Base-by-base conservation (phyloP, 2,113 vertebrate genomes). In the Callorhinus ursinus region DNA sequence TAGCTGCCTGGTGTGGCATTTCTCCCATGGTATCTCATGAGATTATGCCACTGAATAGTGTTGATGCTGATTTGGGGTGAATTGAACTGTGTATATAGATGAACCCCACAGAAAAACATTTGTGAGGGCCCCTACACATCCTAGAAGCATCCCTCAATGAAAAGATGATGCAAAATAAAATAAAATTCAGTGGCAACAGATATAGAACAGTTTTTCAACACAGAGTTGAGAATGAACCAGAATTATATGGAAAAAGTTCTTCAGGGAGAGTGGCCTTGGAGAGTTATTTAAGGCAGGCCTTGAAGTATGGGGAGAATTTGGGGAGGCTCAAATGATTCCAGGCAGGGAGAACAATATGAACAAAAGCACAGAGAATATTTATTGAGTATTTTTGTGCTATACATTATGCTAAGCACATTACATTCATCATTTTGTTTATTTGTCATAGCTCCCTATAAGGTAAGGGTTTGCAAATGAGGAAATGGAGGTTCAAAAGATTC, bases 391-490 rank as follows among this genome's bases (percentile, higher is more conserved):
- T 86, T 61, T 84, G 28, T 93, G 22, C 81, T 95, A 12, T 92
- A 33, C 18, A 46, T 80, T 86, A 67, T 95, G 59, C 53, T 97
- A 65, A 79, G 46, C 61, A 79, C 14, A 90, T 92, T 72, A 49
- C 46, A 93, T 77, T 97, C 13, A 79, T 94, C 26, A 65, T 94
- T 95, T 92, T 93, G 33, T 95, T 95, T 93, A 93, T 5, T 95
- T 72, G 53, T 94, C 57, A 83, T 31, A 94, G 61, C 26, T 88
- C 67, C 59, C 63, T 94, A 26, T 84, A 88, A 79, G 15, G n/a
- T 83, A 89, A 36, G 36, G 82, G 18, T 96, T 96, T 97, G 67
- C 33, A 86, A 39, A 57, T 72, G 46, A 90, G 14, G 18, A 97
- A 95, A 80, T 87, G 22, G 16, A 74, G 49, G 13, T 84, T 92